Base-by-base conservation (phyloP, 1,140 invertebrate species). In the Campodea augens region DNA sequence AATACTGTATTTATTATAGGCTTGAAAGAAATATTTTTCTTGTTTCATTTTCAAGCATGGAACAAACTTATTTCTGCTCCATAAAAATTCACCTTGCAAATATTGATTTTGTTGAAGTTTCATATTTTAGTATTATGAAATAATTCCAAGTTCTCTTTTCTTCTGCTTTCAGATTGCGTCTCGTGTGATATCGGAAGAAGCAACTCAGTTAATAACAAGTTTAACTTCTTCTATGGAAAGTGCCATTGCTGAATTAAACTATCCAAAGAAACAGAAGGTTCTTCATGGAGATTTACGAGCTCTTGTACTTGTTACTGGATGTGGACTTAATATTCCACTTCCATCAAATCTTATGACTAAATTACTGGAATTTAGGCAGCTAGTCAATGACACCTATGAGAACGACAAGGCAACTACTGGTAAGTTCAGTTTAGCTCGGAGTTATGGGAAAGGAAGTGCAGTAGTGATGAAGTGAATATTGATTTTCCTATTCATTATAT, bases 151-250 rank as follows among this genome's bases (percentile, higher is more conserved):
- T n/a, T n/a, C n/a, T n/a, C n/a, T 37, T 45, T 1, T 22, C 43
- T 43, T 37, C 32, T n/a, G 51, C 44, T 52, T 55, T 21, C 49
- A 66, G 63, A 61, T 72, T 7, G 70, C 71, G 3, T 64, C 61
- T n/a, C 69, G 70, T 47, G 72, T 73, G 36, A 55, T 74, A 21
- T 69, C 69, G 2, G 70, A 73, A 47, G 70, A 73, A 51, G 73
- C 71, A 0, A 64, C 69, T 46, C 64, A 66, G 22, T 61, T 73
- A 46, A 70, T 74, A 23, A 68, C 72, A 21, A 71, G 65, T 48
- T 60, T 71, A 5, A 67, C 72, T 4, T 65, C 60, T 23, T 65
- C 69, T 1, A 51, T 73, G 46, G 65, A 59, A 21, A 65, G 67
- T 23, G 67, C 67, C 57, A 64, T 70, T 4, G 60, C 61, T 5